A percentile compares a stretch with the other conserved stretches of the same genome.
Evolutionary conservation across 2,888 invertebrate species (phyloP).

Genomic region (Drosophila cyrtoloma): DNA sequence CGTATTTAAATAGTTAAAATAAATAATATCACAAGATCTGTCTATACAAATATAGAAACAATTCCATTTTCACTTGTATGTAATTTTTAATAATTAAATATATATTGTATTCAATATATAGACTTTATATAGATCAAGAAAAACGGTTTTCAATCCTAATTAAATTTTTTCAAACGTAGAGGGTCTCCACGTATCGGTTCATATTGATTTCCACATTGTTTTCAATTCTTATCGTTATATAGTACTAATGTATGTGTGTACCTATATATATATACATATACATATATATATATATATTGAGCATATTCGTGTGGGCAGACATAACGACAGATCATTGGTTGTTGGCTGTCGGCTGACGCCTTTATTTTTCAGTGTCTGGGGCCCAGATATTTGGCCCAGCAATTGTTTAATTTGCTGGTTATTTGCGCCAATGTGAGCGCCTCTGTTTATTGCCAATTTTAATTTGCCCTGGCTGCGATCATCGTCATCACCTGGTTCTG

Average conservation of each 20-base stretch:
- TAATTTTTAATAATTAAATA: not conserved
- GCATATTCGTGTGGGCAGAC: conserved; percentile 20
- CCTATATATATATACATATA: not conserved
- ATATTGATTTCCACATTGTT: not conserved
- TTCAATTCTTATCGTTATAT: conserved; percentile 5
- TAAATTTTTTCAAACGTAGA: not conserved
- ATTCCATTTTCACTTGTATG: not conserved
- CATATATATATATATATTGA: not conserved
- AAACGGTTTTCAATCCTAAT: not conserved
- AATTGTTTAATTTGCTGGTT: conserved; percentile 38
- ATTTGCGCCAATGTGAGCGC: conserved; percentile 22
- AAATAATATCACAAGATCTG: not conserved
- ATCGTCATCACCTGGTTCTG: conserved; percentile 71
- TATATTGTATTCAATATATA: not conserved
- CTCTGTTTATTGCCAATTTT: conserved; percentile 57
- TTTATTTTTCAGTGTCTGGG: conserved; percentile 44
- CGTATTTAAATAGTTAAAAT: not conserved
- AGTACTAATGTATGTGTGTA: conserved; percentile 6
- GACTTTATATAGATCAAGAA: not conserved
- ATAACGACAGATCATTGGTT: conserved; percentile 35
- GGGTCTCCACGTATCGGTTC: conserved; percentile 20
- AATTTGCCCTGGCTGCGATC: conserved; percentile 25
- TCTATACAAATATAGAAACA: not conserved
- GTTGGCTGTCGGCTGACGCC: conserved; percentile 64
- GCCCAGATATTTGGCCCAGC: conserved; percentile 55